Conservation (phyloP, 2,113 vertebrate species). For the Mesitornis unicolor region DNA sequence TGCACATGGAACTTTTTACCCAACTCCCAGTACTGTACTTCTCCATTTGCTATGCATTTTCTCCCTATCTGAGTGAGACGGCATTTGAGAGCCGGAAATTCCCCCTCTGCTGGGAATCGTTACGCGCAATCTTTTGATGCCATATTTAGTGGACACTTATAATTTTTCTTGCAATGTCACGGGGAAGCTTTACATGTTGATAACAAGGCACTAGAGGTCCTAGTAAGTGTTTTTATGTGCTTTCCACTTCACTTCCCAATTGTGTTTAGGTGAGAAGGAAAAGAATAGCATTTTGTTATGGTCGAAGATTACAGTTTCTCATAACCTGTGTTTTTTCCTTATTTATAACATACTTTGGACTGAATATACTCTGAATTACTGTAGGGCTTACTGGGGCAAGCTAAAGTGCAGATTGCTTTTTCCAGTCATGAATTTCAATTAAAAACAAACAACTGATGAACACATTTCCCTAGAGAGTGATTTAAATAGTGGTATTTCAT, state of each 20-base stretch:
- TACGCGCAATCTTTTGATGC: background rate
- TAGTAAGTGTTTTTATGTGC: background rate
- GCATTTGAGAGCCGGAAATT: slow-evolving; percentile 13
- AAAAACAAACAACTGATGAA: background rate
- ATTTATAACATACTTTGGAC: slow-evolving; percentile 9
- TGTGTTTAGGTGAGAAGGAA: slow-evolving; percentile 6
- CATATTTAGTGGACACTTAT: slow-evolving; percentile 41
- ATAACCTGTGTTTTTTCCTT: slow-evolving; percentile 2
- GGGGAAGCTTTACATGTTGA: slow-evolving; percentile 26
- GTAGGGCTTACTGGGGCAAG: background rate
- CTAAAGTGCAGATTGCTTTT: slow-evolving; percentile 11
- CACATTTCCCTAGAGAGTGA: background rate
- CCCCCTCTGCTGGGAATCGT: background rate
- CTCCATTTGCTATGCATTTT: background rate
- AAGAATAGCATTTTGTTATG: slow-evolving; percentile 23
- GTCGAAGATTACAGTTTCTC: background rate
- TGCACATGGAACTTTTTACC: background rate
- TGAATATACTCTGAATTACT: slow-evolving; percentile 2
- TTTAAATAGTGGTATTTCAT: background rate
- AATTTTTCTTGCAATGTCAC: slow-evolving; percentile 27
- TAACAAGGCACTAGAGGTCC: slow-evolving; percentile 24
- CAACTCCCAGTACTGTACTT: background rate
- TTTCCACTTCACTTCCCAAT: background rate
- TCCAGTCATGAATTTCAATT: background rate
- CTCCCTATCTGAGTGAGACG: background rate